Base-by-base conservation (phyloP, 2,113 vertebrate genomes). In the Hippocampus guttulatus region DNA sequence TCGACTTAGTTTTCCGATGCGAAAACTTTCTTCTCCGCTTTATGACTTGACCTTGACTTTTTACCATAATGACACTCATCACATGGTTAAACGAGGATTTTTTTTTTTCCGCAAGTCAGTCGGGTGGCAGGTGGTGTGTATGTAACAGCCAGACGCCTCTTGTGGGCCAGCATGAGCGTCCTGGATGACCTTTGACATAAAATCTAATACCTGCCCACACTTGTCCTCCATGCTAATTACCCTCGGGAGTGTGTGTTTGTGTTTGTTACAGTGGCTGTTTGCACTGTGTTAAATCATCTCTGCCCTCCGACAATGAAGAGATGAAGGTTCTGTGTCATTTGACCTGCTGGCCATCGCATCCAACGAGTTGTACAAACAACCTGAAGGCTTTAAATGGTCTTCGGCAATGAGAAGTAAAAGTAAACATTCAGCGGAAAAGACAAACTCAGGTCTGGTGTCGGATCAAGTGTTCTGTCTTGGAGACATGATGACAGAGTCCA, bases 221-320 rank as follows among this genome's bases (percentile, higher is more conserved):
- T 25, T 61, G 84, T 66, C 71, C 63, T 0, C 23, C 25, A 9
- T 64, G 78, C 8, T 74, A 69, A 82, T 75, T 65, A 71, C 25
- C 41, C 43, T 49, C 3, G 23, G 41, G 60, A 43, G 62, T 3
- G 18, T 41, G 23, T 41, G 58, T 27, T 20, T 20, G 33, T 41
- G 62, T 23, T 10, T 23, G 7, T 43, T 1, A 23, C 27, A 38
- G 40, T 47, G 64, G 7, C n/a, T n/a, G 43, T 3, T 11, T 85
- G 76, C 86, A 21, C 3, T 2, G 1, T 0, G 75, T 86, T 84
- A 47, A 84, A 76, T 88, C 82, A 88, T 69, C 76, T 52, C 57
- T 9, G n/a, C 60, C 58, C 38, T 43, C 7, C n/a, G 52, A 20
- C 25, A 45, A 3, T 54, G 18, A 8, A 6, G 16, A 9, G 33